These are phyloP conservation scores for Neofelis nebulosa DNA, from an alignment of 2,113 vertebrate genomes.

Conservation along the genomic window DNA sequence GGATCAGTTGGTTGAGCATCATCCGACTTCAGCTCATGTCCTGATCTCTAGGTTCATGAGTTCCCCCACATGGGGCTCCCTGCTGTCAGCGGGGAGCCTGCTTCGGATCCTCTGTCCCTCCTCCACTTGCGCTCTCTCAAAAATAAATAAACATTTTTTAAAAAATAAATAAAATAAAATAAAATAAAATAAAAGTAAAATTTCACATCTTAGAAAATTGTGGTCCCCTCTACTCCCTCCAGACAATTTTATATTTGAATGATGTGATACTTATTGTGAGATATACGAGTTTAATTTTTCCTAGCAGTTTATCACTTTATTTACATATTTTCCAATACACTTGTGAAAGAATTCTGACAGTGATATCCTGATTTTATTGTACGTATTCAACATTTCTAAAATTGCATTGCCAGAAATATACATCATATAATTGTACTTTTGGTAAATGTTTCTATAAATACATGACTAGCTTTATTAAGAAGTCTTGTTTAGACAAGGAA, in stretches of 20 bases:
- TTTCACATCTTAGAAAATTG: neutral
- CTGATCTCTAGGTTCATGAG: too few species aligned
- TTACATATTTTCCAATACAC: neutral
- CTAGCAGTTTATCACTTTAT: neutral
- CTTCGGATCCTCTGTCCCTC: too few species aligned
- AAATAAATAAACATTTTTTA: too few species aligned
- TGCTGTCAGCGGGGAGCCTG: too few species aligned
- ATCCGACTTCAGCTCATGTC: too few species aligned
- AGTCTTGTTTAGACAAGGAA: neutral
- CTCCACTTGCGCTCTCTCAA: too few species aligned
- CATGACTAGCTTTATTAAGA: neutral
- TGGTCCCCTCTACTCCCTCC: neutral
- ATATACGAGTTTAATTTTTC: neutral
- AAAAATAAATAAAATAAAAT: too few species aligned
- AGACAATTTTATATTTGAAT: constrained; percentile 13
- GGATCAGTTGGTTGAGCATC: too few species aligned
- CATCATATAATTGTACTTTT: neutral
- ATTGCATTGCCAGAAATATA: neutral
- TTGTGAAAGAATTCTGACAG: neutral
- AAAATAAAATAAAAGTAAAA: neutral
- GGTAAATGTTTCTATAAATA: neutral
- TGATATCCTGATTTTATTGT: neutral
- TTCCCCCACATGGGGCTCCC: too few species aligned
- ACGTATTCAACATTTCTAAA: constrained; percentile 16
- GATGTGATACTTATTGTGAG: neutral